Conservation (phyloP, 30 jellyfish, hydroid and myxozoan genomes). For the Aurelia aurita region DNA sequence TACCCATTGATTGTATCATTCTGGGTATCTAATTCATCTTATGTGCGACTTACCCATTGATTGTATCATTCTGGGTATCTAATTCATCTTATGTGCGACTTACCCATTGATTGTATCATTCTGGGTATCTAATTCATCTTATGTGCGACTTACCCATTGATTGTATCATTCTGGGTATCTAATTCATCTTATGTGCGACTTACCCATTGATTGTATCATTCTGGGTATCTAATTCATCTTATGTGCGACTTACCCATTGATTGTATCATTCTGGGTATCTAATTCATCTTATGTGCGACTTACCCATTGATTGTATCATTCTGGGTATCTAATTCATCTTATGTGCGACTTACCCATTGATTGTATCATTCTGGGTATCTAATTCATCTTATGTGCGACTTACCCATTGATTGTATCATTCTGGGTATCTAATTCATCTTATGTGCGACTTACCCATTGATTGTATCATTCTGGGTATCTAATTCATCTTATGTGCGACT, state of each 20-base stretch:
- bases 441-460: constrained; percentile 9
- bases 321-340: constrained; percentile 36
- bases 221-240: constrained; percentile 36
- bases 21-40: constrained; percentile 36
- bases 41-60: constrained; percentile 9
- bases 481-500: constrained; percentile 27
- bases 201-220: constrained; percentile 42
- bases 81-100: constrained; percentile 27
- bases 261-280: constrained; percentile 25
- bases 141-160: constrained; percentile 9
- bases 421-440: constrained; percentile 36
- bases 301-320: constrained; percentile 42
- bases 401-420: constrained; percentile 42
- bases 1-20: constrained; percentile 42
- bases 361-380: constrained; percentile 25
- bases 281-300: constrained; percentile 27
- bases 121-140: constrained; percentile 36
- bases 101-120: constrained; percentile 42
- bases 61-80: constrained; percentile 25
- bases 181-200: constrained; percentile 27
- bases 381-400: constrained; percentile 27
- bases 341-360: constrained; percentile 9
- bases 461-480: constrained; percentile 25
- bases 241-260: constrained; percentile 9
- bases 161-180: constrained; percentile 25